Conservation (phyloP, 2,797 vertebrate species). For the Brachyalestes nurse region DNA sequence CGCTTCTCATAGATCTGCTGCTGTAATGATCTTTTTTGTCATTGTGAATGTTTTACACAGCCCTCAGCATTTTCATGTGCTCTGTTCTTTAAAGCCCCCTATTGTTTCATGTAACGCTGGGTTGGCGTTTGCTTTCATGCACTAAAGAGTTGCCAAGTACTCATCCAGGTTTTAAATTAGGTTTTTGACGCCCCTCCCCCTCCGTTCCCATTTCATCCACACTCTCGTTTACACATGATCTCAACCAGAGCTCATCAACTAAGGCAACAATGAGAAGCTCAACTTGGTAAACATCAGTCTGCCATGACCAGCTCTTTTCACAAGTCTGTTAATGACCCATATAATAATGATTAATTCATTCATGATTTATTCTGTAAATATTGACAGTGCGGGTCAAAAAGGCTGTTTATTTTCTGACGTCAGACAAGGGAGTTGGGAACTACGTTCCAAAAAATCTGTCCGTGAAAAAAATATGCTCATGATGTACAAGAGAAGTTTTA, state of each 20-base stretch:
- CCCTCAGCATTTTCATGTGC: slow-evolving; percentile 46
- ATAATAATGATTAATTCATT: not conserved
- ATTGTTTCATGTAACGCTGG: slow-evolving; percentile 54
- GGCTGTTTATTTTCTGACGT: not conserved
- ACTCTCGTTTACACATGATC: not conserved
- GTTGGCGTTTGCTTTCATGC: slow-evolving; percentile 51
- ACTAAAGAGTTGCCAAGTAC: slow-evolving; percentile 6
- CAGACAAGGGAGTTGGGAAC: not conserved
- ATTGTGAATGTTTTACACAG: slow-evolving; percentile 52
- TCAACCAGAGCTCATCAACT: not conserved
- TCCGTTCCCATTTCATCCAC: not conserved
- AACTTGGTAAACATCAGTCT: not conserved
- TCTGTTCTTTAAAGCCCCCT: slow-evolving; percentile 49
- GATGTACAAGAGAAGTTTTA: too few species aligned
- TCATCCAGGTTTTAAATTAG: slow-evolving; percentile 26
- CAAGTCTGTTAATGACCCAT: not conserved
- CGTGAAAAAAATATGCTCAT: too few species aligned
- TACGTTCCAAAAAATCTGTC: too few species aligned
- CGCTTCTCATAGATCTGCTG: slow-evolving; percentile 52
- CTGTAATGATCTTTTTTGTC: slow-evolving; percentile 55
- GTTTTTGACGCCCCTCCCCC: not conserved
- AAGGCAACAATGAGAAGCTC: not conserved
- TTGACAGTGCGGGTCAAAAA: not conserved
- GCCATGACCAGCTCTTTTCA: not conserved
- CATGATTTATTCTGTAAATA: not conserved